Evolutionary conservation across 2,797 vertebrate genomes (phyloP).

Genomic region (Falco naumanni): DNA sequence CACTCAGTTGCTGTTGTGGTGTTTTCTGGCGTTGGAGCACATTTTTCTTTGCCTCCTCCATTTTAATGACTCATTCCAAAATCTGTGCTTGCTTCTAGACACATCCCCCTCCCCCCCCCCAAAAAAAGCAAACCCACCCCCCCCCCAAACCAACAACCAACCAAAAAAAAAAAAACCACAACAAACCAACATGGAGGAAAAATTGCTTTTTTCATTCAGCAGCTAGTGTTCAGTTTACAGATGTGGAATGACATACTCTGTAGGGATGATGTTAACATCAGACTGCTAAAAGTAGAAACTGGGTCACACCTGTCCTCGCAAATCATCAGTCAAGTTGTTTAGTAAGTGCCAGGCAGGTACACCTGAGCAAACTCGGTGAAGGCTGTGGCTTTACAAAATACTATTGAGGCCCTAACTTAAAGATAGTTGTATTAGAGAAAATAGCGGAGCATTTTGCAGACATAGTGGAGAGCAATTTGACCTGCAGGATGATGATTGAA

Average conservation of each 20-base stretch:
- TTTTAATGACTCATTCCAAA: conserved; percentile 8
- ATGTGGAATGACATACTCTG: not conserved
- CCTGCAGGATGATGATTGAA: not conserved
- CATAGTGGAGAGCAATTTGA: not conserved
- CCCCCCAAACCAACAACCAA: too few relatives aligned
- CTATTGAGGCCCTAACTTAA: not conserved
- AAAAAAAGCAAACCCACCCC: not conserved
- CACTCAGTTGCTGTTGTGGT: not conserved
- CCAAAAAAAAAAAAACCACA: not conserved
- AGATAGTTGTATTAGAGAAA: not conserved
- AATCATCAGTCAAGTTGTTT: not conserved
- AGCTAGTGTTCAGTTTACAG: not conserved
- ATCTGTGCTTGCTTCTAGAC: not conserved
- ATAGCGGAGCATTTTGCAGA: not conserved
- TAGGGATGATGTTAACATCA: not conserved
- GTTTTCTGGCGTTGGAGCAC: not conserved
- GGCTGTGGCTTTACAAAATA: not conserved
- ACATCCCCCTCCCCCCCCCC: too few relatives aligned
- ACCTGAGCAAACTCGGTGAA: not conserved
- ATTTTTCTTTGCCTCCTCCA: not conserved
- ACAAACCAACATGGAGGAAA: not conserved
- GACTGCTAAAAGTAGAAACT: not conserved
- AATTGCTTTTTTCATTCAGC: not conserved
- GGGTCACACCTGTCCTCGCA: not conserved
- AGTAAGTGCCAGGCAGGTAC: not conserved